Evolutionary conservation across 2,797 vertebrate genomes (phyloP), one percentile per base, ranked within the genome.

Genomic region (Lateolabrax maculatus): DNA sequence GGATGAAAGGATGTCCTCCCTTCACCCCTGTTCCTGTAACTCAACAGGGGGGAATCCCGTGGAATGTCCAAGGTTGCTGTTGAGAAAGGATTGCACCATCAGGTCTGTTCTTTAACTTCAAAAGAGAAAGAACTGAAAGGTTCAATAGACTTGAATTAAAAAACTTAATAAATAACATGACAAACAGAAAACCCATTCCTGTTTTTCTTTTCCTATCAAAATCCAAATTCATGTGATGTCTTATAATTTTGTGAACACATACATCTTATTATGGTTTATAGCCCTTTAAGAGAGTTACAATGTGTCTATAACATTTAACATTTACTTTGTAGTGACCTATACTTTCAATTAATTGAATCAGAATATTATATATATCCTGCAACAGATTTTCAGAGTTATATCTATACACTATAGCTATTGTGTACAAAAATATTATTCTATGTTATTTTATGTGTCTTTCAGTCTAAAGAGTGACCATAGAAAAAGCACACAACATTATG

Each of bases 81-180:
- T 61, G 64, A 65, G 53, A 71, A 74, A 66, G 13, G 23, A 63
- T 81, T 78, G 56, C 79, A 61, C 16, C 23, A 87, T 74, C 2
- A 11, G 10, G n/a, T 12, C 12, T 61, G 9, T 57, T 70, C 79
- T 6, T 9, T 57, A 5, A 0, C 52, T 74, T 71, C 58, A 66
- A 6, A 74, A 74, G 36, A 36, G n/a, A n/a, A n/a, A n/a, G n/a
- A n/a, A n/a, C n/a, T 19, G 10, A 34, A 34, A 18, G 6, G 27
- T 39, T 23, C 7, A 34, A 21, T 27, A 5, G 7, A 6, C 7
- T 25, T 53, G 6, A 37, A 31, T 13, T 5, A 18, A 5, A 34
- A 7, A 39, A 56, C 49, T 16, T 0, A 27, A 41, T 4, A 18
- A 18, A 1, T 39, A 29, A 46, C 8, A 23, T 7, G 1, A 31